Conservation (phyloP, 2,797 vertebrate species). For the Remorina albescens region DNA sequence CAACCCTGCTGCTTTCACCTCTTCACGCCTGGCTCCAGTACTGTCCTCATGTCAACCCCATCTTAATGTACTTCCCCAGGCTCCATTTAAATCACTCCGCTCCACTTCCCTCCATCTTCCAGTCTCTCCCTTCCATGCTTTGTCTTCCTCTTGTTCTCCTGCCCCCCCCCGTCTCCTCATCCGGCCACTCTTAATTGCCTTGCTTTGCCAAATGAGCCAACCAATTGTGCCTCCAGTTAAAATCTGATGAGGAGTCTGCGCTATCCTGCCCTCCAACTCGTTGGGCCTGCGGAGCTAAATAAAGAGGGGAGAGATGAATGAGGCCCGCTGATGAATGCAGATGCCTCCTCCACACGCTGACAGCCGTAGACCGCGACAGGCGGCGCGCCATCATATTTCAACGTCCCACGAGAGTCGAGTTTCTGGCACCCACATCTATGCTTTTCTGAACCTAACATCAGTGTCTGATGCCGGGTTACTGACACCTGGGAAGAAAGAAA, state of each 20-base stretch:
- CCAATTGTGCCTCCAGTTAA: constrained; percentile 67
- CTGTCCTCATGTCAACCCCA: constrained; percentile 72
- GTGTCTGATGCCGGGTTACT: constrained; percentile 35
- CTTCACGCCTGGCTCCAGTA: constrained; percentile 59
- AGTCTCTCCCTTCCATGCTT: constrained; percentile 37
- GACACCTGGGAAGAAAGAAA: constrained; percentile 31
- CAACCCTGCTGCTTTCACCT: constrained; percentile 51
- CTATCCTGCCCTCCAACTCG: constrained; percentile 41
- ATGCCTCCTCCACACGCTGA: constrained; percentile 24
- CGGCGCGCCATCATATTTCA: constrained; percentile 34
- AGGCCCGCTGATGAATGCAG: constrained; percentile 31
- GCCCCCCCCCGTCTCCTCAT: constrained; percentile 53
- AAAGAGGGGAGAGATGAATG: constrained; percentile 48
- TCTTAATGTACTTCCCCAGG: constrained; percentile 73
- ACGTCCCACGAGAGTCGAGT: constrained; percentile 30
- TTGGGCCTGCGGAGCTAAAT: constrained; percentile 50
- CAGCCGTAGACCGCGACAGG: constrained; percentile 31
- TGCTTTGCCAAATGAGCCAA: constrained; percentile 71
- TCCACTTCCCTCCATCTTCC: constrained; percentile 57
- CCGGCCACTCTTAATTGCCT: constrained; percentile 74
- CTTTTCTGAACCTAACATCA: constrained; percentile 38
- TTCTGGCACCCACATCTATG: constrained; percentile 39
- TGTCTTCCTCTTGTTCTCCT: constrained; percentile 41
- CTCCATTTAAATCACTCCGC: constrained; percentile 71
- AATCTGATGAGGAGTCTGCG: constrained; percentile 64